A percentile compares a stretch with the other conserved stretches of the same genome.
Evolutionary conservation across 2,113 vertebrate species (phyloP).

Genomic region (Tragelaphus buxtoni): DNA sequence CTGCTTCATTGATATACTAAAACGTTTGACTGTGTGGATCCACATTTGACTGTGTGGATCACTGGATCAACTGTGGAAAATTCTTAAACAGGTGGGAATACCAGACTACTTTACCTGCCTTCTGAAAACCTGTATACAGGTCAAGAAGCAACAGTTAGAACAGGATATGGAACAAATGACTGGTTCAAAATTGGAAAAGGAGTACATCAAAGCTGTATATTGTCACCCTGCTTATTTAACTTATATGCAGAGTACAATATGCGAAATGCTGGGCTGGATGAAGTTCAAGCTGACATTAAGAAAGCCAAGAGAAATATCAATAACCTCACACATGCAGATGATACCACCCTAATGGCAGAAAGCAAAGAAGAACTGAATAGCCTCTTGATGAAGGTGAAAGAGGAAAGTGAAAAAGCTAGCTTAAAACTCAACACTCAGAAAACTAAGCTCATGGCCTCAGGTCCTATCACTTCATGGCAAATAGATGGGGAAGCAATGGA

Average conservation of each 20-base stretch:
- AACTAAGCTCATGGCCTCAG: neutral
- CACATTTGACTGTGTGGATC: neutral
- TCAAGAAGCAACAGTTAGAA: neutral
- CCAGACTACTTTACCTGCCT: neutral
- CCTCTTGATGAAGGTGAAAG: neutral
- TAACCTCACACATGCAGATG: neutral
- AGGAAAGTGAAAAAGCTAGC: neutral
- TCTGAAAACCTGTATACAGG: neutral
- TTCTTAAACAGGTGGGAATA: neutral
- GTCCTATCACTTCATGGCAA: neutral
- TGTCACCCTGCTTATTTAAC: neutral
- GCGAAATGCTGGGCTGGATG: neutral
- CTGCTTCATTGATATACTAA: neutral
- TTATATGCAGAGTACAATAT: neutral
- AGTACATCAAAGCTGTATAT: neutral
- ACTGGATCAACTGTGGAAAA: neutral
- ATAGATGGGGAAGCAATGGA: neutral
- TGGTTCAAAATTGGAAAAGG: neutral
- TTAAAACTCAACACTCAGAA: neutral
- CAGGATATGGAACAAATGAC: neutral
- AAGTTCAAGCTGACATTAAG: neutral
- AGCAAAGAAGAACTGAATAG: neutral
- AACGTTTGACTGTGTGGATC: neutral
- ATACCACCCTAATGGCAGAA: neutral
- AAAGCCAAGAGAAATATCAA: neutral